Base-by-base conservation (phyloP, 2,888 invertebrate species). In the Blera fallax region DNA sequence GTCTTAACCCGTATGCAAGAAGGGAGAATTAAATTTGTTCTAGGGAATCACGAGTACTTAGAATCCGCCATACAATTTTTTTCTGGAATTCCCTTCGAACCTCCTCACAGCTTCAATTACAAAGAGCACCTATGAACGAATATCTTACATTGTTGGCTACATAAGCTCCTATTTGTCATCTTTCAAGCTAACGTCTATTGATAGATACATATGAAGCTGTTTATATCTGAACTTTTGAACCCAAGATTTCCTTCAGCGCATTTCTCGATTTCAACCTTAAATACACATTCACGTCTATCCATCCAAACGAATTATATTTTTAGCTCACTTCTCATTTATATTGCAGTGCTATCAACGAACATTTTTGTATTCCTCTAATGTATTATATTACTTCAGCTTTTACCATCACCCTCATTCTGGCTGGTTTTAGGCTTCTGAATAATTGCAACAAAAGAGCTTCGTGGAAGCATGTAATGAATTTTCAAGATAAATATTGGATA, bases 401-500 rank as follows among this genome's bases (percentile, higher is more conserved):
- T 32, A 10, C 16, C 43, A 34, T 56, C 27, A 45, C 34, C 34
- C 37, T 45, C 24, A 16, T 6, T 37, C 24, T 24, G 24, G 14
- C 14, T 4, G 2, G 2, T 14, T 21, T 54, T 56, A 32, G 43
- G 16, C 29, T 48, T 67, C 65, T 8, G 58, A 67, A 65, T 67
- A 76, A 76, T 67, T 76, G 76, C 54, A 54, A 78, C 78, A 83
- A 78, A 78, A 60, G 45, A 64, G 52, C 52, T 45, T 14, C 29
- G 6, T 48, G 14, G 24, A 64, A 40, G 37, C 73, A n/a, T 67
- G 54, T 73, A 83, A 83, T 79, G 83, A 83, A 78, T 83, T 83
- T 83, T 60, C 67, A 67, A 54, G 67, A 79, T 73, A 83, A 83
- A 83, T 78, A 83, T 83, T 56, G 67, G 79, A 73, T 79, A 67